Percentiles rank a stretch among this genome's conserved stretches.
phyloP scores from a whole-genome alignment of 2,888 invertebrate genomes.

The Microctonus hyperodae region DNA sequence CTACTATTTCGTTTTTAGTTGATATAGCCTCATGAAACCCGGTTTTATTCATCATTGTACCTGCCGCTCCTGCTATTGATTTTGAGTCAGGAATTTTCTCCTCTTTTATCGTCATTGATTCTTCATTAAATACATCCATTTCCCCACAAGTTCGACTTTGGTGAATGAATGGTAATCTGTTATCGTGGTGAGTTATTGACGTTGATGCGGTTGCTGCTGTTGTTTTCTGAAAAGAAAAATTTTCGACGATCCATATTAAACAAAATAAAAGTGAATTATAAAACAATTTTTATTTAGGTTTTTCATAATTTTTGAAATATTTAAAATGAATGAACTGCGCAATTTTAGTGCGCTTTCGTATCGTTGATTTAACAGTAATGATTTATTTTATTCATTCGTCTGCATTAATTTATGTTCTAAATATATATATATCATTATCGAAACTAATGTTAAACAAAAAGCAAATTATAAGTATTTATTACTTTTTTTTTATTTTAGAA shows the following conservation, averaged over 20 bases:
- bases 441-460: not conserved
- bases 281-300: too few relatives aligned
- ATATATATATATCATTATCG: too few relatives aligned
- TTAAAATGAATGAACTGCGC: too few relatives aligned
- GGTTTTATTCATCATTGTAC: constrained; percentile 35
- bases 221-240: constrained; percentile 12
- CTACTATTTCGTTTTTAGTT: constrained; percentile 35
- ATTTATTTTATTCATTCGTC: too few relatives aligned
- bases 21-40: constrained; percentile 43
- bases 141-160: constrained; percentile 32
- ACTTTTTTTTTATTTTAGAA: not conserved
- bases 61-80: constrained; percentile 19
- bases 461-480: not conserved
- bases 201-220: not conserved
- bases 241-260: too few relatives aligned
- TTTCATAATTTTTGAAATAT: too few relatives aligned
- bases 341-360: too few relatives aligned
- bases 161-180: constrained; percentile 43
- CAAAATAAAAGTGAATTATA: not conserved
- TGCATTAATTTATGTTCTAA: too few relatives aligned
- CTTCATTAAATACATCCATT: constrained; percentile 25
- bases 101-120: constrained; percentile 32
- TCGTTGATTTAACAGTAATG: too few relatives aligned
- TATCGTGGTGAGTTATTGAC: constrained; percentile 50
- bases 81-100: constrained; percentile 25